A percentile compares a stretch with the other conserved stretches of the same genome.
These are phyloP conservation scores for Agonopterix arenella DNA, from an alignment of 2,888 invertebrate genomes.

Conservation along the genomic window DNA sequence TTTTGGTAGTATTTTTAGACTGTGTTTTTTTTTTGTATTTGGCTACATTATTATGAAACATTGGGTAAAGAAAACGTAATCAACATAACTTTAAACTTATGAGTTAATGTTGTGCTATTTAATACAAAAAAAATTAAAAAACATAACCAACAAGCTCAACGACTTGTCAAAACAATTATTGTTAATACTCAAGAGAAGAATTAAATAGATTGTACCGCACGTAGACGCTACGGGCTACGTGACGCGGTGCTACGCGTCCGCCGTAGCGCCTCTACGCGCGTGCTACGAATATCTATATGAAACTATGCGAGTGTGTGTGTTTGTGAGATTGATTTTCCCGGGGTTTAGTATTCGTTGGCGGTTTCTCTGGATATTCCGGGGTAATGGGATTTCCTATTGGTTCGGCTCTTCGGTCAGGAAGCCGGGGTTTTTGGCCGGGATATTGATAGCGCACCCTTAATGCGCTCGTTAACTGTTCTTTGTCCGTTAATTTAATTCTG, in stretches of 20 bases:
- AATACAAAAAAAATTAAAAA: too few relatives aligned
- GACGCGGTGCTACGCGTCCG: conserved; percentile 37
- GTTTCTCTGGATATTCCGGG: conserved; percentile 26
- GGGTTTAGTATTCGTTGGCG: conserved; percentile 33
- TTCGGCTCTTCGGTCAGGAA: conserved; percentile 13
- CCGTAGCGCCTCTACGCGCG: conserved; percentile 26
- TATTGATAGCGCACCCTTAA: neutral
- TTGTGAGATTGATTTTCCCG: conserved; percentile 40
- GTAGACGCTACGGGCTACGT: conserved; percentile 42
- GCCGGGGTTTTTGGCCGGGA: conserved; percentile 11
- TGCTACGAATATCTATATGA: conserved; percentile 24
- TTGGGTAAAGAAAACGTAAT: too few relatives aligned
- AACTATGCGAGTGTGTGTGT: conserved; percentile 6
- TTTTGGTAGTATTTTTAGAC: too few relatives aligned
- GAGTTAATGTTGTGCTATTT: too few relatives aligned
- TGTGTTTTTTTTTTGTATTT: too few relatives aligned
- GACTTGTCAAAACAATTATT: conserved; percentile 3
- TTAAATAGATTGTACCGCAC: conserved; percentile 15
- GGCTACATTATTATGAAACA: too few relatives aligned
- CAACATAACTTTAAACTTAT: too few relatives aligned
- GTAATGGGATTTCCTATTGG: conserved; percentile 24
- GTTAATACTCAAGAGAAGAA: neutral
- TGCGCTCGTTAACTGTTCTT: too few relatives aligned
- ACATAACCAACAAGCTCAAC: neutral
- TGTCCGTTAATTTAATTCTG: too few relatives aligned